phyloP scores from a whole-genome alignment of 2,113 vertebrate species.

The Boleophthalmus pectinirostris region DNA sequence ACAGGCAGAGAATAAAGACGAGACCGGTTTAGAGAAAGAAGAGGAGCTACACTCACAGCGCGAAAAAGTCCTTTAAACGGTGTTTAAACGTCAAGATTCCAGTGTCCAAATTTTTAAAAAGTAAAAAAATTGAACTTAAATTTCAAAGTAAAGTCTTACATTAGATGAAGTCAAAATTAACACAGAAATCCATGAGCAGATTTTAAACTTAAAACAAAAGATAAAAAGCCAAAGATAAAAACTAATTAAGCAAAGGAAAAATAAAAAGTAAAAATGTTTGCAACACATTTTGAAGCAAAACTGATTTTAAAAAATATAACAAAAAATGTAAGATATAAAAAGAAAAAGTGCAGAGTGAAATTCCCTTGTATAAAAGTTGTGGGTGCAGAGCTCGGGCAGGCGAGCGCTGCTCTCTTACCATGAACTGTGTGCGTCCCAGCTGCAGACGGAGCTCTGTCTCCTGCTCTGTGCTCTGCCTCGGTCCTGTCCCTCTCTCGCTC shows the following conservation, averaged over 20 bases:
- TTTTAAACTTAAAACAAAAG: background rate
- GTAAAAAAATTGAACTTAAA: conserved; percentile 20
- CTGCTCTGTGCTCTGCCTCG: conserved; percentile 40
- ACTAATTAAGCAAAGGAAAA: background rate
- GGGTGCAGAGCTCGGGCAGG: conserved; percentile 20
- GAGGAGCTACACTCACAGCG: background rate
- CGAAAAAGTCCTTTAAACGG: background rate
- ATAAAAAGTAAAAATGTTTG: background rate
- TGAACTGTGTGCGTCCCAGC: conserved; percentile 76
- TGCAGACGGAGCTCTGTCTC: conserved; percentile 83
- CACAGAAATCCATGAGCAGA: background rate
- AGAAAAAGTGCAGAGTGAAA: background rate
- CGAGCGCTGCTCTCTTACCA: conserved; percentile 71
- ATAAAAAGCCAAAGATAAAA: background rate
- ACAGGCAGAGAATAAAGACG: conserved; percentile 2
- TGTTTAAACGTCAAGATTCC: background rate
- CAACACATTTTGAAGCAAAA: background rate
- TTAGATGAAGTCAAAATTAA: background rate
- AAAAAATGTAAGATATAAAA: background rate
- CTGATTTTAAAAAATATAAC: background rate
- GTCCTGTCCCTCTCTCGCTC: conserved; percentile 59
- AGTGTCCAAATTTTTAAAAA: background rate
- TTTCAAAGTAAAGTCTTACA: background rate
- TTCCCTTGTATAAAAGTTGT: conserved; percentile 27
- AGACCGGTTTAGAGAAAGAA: conserved; percentile 31